Evolutionary conservation across 2,888 invertebrate genomes (phyloP).

Genomic region (Amblyjoppa fuscipennis): DNA sequence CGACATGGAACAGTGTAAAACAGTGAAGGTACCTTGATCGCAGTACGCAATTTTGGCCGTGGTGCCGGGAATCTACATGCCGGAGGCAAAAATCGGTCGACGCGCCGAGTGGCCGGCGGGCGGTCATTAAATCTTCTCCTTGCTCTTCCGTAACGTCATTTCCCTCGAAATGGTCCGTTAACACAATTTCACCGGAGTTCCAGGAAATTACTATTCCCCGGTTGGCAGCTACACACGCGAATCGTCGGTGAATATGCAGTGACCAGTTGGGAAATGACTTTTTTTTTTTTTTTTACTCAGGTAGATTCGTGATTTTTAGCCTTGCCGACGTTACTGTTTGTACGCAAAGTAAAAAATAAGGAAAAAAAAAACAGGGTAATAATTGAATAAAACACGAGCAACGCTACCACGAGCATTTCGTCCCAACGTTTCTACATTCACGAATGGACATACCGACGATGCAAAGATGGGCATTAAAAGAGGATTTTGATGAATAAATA

Average conservation of each 20-base stretch:
- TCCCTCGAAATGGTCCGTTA: slow-evolving; percentile 44
- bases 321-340: neutral
- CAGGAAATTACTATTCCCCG: slow-evolving; percentile 46
- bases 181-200: slow-evolving; percentile 38
- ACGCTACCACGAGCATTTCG: neutral
- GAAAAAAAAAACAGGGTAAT: neutral
- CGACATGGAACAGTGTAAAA: neutral
- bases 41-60: neutral
- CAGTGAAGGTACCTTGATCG: neutral
- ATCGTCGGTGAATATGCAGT: slow-evolving; percentile 16
- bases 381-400: neutral
- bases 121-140: slow-evolving; percentile 38
- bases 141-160: slow-evolving; percentile 31
- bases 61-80: neutral
- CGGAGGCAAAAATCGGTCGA: slow-evolving; percentile 22
- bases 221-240: slow-evolving; percentile 27
- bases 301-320: slow-evolving; percentile 2
- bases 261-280: neutral
- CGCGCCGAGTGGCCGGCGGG: neutral
- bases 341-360: neutral
- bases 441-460: slow-evolving; percentile 19
- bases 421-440: neutral
- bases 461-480: slow-evolving; percentile 49
- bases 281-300: neutral
- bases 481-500: slow-evolving; percentile 60